These are phyloP conservation scores for Sycobia sp. DNA, from an alignment of 1,140 invertebrate species.

Conservation along the genomic window DNA sequence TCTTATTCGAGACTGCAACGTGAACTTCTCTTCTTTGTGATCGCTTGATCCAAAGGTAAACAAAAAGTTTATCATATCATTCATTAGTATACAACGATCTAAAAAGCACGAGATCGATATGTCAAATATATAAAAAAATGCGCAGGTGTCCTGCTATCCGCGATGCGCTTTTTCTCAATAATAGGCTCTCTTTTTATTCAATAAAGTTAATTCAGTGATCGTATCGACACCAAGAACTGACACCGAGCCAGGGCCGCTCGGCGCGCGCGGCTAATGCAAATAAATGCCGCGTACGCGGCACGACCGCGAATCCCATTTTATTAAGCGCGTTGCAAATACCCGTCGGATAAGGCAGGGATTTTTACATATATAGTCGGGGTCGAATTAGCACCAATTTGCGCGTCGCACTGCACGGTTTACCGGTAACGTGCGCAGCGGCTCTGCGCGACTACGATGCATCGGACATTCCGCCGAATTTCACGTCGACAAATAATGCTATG, in stretches of 20 bases:
- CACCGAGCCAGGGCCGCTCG: neutral
- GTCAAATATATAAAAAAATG: no score
- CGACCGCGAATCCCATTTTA: conserved; percentile 45
- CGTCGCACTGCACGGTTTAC: conserved; percentile 30
- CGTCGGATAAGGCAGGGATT: neutral
- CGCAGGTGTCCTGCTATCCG: no score
- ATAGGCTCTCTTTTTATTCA: conserved; percentile 45
- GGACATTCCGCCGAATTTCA: conserved; percentile 35
- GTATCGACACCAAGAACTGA: conserved; percentile 34
- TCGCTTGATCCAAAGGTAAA: no score
- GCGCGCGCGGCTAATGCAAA: conserved; percentile 2
- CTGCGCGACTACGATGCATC: conserved; percentile 25
- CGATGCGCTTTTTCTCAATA: no score
- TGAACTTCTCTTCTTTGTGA: no score
- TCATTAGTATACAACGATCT: no score
- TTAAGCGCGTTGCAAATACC: conserved; percentile 43
- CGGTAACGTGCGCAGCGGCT: neutral
- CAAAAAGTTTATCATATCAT: no score
- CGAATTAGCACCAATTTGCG: conserved; percentile 44
- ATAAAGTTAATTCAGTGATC: conserved; percentile 43
- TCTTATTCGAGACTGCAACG: no score
- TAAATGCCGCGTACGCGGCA: conserved; percentile 1
- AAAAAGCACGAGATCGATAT: no score
- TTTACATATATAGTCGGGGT: no score
- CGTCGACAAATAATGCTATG: conserved; percentile 35